phyloP scores from a whole-genome alignment of 2,888 invertebrate genomes.

The Andrena bucephala region DNA sequence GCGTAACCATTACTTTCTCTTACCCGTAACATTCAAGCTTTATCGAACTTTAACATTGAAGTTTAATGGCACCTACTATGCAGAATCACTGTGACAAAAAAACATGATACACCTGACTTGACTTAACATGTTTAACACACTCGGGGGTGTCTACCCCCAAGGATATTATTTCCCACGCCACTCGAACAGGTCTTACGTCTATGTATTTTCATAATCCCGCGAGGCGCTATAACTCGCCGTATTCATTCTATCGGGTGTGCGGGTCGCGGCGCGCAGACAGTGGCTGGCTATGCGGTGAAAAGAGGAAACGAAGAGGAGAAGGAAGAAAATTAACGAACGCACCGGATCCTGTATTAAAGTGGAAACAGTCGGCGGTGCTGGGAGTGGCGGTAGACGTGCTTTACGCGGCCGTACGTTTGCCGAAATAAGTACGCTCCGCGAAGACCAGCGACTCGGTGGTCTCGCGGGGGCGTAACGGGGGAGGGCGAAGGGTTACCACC shows the following conservation, averaged over 20 bases:
- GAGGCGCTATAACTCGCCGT: too few species aligned
- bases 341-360: slow-evolving; percentile 58
- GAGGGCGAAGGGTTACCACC: slow-evolving; percentile 19
- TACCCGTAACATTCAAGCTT: background rate
- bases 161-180: too few species aligned
- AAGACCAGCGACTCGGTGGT: slow-evolving; percentile 17
- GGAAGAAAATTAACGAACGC: slow-evolving; percentile 66
- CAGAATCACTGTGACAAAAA: too few species aligned
- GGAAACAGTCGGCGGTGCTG: slow-evolving; percentile 38
- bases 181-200: too few species aligned
- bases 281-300: slow-evolving; percentile 11
- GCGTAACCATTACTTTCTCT: slow-evolving; percentile 29
- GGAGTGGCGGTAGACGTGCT: slow-evolving; percentile 43
- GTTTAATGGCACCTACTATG: too few species aligned
- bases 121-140: too few species aligned
- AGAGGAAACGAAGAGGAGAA: slow-evolving; percentile 41
- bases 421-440: slow-evolving; percentile 69
- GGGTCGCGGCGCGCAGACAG: slow-evolving; percentile 21
- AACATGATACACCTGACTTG: too few species aligned
- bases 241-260: too few species aligned
- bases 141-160: too few species aligned
- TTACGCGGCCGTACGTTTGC: slow-evolving; percentile 69
- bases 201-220: too few species aligned
- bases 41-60: too few species aligned
- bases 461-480: slow-evolving; percentile 1